Evolutionary conservation across 2,888 invertebrate genomes (phyloP), one percentile per base, ranked within the genome.

Genomic region (Schrankia costaestrigalis): DNA sequence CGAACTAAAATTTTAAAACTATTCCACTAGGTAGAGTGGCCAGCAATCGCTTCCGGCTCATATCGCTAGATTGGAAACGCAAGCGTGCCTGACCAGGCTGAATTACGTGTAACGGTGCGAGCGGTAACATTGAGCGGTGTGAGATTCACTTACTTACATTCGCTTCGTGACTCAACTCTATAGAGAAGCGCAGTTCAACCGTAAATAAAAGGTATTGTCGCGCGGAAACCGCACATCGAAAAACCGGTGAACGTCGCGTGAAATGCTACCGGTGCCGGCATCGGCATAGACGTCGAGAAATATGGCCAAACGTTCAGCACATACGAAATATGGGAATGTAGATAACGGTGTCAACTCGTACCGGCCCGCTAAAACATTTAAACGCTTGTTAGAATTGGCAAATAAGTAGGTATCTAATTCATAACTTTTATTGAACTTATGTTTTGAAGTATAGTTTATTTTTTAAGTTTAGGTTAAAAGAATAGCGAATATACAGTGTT

Each of bases 151-250:
- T 71, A 68, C 62, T 38, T 63, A 62, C 56, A 65, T 65, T 69
- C 59, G 52, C 61, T 74, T 66, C 77, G 71, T 78, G 78, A 79
- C 74, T 65, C 50, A 68, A 61, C 66, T 63, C 69, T 55, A 71
- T 76, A 68, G 52, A 63, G 54, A 61, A 61, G 43, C 69, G 67
- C 67, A 68, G 65, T 71, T 71, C 56, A 64, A 55, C 67, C 71
- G 74, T 79, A 78, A 80, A 83, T 83, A 81, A 76, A 78, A 76
- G 65, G 65, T 68, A 74, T 75, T 78, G 75, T 78, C 69, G 71
- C 58, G 69, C 75, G 78, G 81, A 79, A 82, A 78, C 73, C 73
- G 71, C 77, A 73, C 73, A 77, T 82, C 72, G 70, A 81, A 81
- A 81, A 78, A 78, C 71, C 71, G 72, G 73, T 57, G 70, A 74